Conservation (phyloP, 2,113 vertebrate species). For the Chamaetylas fuelleborni region DNA sequence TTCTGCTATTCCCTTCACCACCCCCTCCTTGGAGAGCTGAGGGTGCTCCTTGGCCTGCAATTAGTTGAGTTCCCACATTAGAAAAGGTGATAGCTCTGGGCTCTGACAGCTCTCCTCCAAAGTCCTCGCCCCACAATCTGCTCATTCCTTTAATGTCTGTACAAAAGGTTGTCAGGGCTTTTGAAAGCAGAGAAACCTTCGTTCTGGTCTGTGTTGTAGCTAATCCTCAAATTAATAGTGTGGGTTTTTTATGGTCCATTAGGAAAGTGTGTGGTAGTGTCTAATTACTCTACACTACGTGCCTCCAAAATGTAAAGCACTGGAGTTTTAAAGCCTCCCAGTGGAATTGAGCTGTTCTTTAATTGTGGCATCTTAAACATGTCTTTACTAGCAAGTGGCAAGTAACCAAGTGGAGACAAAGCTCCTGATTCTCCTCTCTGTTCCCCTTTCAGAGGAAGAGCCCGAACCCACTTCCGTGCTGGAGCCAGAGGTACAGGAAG, state of each 20-base stretch:
- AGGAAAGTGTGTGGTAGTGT: slow-evolving; percentile 38
- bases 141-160: not conserved
- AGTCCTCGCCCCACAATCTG: not conserved
- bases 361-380: not conserved
- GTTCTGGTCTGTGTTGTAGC: not conserved
- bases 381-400: not conserved
- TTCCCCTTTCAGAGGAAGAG: slow-evolving; percentile 65
- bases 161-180: slow-evolving; percentile 23
- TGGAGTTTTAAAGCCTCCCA: slow-evolving; percentile 42
- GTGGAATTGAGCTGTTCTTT: slow-evolving; percentile 21
- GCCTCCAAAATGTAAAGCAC: slow-evolving; percentile 37
- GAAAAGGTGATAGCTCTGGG: slow-evolving; percentile 9
- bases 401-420: not conserved
- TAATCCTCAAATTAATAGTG: slow-evolving; percentile 61
- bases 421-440: not conserved
- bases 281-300: slow-evolving; percentile 38
- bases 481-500: slow-evolving; percentile 60
- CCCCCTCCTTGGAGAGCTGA: not conserved
- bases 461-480: slow-evolving; percentile 24
- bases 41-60: slow-evolving; percentile 7
- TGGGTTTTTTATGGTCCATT: not conserved
- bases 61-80: slow-evolving; percentile 22
- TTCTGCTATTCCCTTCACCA: not conserved
- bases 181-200: slow-evolving; percentile 7
- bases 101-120: not conserved